phyloP scores from a whole-genome alignment of 2,113 vertebrate genomes.

The Phaetusa simplex region DNA sequence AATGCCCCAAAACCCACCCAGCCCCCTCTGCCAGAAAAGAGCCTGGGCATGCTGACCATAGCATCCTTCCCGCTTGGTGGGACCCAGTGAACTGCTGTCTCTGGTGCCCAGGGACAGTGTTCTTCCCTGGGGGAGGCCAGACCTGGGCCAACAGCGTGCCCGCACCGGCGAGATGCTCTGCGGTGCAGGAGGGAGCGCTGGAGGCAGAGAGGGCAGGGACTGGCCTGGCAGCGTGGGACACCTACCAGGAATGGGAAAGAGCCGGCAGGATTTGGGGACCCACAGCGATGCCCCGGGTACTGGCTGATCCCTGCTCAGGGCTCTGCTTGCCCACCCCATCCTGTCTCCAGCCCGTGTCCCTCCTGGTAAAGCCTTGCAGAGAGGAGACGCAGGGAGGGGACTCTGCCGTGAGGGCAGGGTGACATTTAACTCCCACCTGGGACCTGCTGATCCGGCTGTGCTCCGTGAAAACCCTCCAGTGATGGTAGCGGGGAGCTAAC shows the following conservation, averaged over 20 bases:
- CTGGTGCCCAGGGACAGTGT: neutral
- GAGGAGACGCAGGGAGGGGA: neutral
- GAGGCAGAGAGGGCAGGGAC: neutral
- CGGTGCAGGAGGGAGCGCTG: fast-evolving
- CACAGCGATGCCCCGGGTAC: neutral
- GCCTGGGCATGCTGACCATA: neutral
- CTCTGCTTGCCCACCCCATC: neutral
- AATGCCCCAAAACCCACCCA: too few species aligned
- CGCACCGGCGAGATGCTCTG: neutral
- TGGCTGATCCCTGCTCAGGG: fast-evolving
- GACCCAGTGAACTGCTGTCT: fast-evolving
- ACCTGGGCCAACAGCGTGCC: neutral
- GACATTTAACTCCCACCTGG: neutral
- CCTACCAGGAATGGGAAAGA: neutral
- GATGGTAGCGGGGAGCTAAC: fast-evolving
- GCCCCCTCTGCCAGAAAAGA: neutral
- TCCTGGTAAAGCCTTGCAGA: neutral
- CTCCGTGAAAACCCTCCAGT: neutral
- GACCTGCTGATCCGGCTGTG: neutral
- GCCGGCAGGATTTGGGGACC: neutral
- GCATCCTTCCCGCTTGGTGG: neutral
- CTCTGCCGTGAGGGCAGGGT: neutral
- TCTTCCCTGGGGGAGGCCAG: neutral
- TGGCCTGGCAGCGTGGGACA: neutral
- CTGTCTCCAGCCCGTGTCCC: neutral